Evolutionary conservation across 1,140 invertebrate genomes (phyloP).

Genomic region (Fopius arisanus): DNA sequence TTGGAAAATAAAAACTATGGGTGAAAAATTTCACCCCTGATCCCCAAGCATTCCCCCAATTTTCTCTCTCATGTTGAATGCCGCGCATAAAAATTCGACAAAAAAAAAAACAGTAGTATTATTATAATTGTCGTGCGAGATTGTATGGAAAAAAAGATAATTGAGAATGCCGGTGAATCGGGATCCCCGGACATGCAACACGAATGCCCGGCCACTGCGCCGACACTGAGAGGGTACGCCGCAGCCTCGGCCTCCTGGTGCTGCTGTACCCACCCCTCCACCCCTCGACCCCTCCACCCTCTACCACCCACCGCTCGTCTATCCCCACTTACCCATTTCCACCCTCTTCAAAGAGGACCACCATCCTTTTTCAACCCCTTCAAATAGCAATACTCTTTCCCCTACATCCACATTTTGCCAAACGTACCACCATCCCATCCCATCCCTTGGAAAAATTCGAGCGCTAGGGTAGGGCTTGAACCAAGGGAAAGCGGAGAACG

Average conservation of each 20-base stretch:
- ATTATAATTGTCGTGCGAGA: not conserved
- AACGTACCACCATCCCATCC: constrained; percentile 35
- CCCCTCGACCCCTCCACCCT: constrained; percentile 8
- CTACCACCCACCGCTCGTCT: constrained; percentile 26
- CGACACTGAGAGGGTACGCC: constrained; percentile 64
- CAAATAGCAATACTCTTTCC: constrained; percentile 18
- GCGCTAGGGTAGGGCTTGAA: not conserved
- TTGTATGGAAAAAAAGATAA: constrained; percentile 10
- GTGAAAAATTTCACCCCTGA: not conserved
- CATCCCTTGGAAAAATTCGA: constrained; percentile 10
- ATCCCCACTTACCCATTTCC: constrained; percentile 21
- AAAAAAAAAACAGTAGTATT: not conserved
- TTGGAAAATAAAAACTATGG: not conserved
- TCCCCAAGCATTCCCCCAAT: not conserved
- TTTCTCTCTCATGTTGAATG: not conserved
- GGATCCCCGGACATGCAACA: constrained; percentile 54
- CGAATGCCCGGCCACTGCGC: constrained; percentile 65
- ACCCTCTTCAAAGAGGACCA: constrained; percentile 18
- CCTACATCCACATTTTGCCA: constrained; percentile 40
- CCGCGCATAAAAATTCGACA: not conserved
- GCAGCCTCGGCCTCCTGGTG: constrained; percentile 63
- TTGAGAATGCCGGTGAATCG: constrained; percentile 33
- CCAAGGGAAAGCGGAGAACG: not conserved
- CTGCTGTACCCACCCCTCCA: constrained; percentile 20
- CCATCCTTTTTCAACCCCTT: constrained; percentile 29